Evolutionary conservation across 2,888 invertebrate genomes (phyloP).

Genomic region (Melanophora roralis): DNA sequence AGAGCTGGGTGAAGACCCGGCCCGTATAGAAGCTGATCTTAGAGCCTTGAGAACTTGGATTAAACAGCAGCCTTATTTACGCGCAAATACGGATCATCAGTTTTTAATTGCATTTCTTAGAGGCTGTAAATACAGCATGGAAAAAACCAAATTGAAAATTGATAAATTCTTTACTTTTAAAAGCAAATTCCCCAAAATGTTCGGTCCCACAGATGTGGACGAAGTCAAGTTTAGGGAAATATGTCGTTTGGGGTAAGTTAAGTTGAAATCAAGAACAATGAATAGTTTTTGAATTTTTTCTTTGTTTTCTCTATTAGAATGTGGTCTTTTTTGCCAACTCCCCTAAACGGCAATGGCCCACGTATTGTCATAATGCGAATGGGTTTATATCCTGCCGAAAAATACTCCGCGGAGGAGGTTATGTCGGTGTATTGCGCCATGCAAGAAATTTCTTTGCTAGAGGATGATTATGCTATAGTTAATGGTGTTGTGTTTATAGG

Average conservation of each 20-base stretch:
- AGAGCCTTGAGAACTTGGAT: slow-evolving; percentile 78
- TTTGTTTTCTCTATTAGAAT: too few relatives aligned
- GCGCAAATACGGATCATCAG: slow-evolving; percentile 74
- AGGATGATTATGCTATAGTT: slow-evolving; percentile 80
- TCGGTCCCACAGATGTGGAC: slow-evolving; percentile 69
- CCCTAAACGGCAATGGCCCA: slow-evolving; percentile 77
- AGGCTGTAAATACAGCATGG: slow-evolving; percentile 79
- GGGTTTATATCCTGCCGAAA: slow-evolving; percentile 77
- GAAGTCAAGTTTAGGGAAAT: slow-evolving; percentile 60
- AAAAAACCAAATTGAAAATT: slow-evolving; percentile 79
- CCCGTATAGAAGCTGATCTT: slow-evolving; percentile 70
- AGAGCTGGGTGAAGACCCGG: slow-evolving; percentile 78
- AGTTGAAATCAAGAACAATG: too few relatives aligned
- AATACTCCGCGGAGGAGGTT: slow-evolving; percentile 77
- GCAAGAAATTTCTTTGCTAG: slow-evolving; percentile 79
- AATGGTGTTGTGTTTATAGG: slow-evolving; percentile 78
- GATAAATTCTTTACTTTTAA: slow-evolving; percentile 80
- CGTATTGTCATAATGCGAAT: slow-evolving; percentile 78
- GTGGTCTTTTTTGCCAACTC: slow-evolving; percentile 66
- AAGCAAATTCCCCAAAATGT: slow-evolving; percentile 79
- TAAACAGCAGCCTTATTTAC: slow-evolving; percentile 77
- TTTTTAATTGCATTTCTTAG: slow-evolving; percentile 78
- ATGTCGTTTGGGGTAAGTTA: slow-evolving; percentile 13
- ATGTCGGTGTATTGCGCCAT: slow-evolving; percentile 79
- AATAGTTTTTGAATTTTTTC: too few relatives aligned